Percentiles rank a stretch among this genome's conserved stretches.
phyloP scores from a whole-genome alignment of 1,140 invertebrate genomes.

The Philopotamus ludificatus region DNA sequence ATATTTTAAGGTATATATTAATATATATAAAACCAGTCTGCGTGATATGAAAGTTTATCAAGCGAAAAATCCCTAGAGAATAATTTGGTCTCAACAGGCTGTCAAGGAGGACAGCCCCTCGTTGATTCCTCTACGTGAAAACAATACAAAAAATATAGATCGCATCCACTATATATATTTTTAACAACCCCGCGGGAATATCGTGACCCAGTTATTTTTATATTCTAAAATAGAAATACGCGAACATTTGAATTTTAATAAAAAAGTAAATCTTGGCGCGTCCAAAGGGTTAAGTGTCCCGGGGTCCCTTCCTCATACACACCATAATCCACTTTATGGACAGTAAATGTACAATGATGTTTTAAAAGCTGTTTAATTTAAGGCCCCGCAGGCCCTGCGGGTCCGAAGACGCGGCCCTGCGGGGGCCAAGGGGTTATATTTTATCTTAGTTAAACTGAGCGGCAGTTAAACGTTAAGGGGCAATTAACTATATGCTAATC shows the following conservation, averaged over 20 bases:
- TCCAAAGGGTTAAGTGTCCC: too few species aligned
- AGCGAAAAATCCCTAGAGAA: background rate
- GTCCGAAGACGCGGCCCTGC: background rate
- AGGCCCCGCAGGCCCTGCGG: background rate
- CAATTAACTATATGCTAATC: constrained; percentile 40
- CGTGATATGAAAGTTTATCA: too few species aligned
- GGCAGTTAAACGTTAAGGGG: constrained; percentile 36
- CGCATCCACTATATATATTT: too few species aligned
- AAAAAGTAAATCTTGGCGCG: too few species aligned
- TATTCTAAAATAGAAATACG: too few species aligned
- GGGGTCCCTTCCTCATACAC: background rate
- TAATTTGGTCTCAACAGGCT: background rate
- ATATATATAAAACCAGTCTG: too few species aligned
- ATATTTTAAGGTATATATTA: too few species aligned
- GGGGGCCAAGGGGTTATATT: constrained; percentile 13
- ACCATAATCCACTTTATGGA: constrained; percentile 24
- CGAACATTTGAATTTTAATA: too few species aligned
- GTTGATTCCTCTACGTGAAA: background rate
- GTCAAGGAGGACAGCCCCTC: background rate
- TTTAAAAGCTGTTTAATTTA: constrained; percentile 30
- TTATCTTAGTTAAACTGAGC: constrained; percentile 19
- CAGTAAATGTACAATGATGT: constrained; percentile 24
- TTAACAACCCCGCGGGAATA: too few species aligned
- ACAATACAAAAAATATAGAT: background rate
- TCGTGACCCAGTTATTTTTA: too few species aligned